Percentiles rank a stretch among this genome's conserved stretches.
phyloP scores from a whole-genome alignment of 2,888 invertebrate species.

The Yponomeuta cagnagella region DNA sequence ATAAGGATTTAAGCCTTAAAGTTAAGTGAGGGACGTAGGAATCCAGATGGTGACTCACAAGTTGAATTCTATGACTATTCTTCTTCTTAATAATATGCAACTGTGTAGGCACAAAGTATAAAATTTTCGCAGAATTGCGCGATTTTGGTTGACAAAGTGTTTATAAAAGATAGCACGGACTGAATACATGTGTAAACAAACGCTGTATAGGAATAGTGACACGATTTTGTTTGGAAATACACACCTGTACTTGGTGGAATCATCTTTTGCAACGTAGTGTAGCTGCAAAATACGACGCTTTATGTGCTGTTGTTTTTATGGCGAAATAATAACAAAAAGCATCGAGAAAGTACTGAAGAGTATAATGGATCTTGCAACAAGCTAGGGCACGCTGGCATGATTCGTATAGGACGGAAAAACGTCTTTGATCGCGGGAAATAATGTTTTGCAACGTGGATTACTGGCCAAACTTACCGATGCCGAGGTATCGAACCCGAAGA shows the following conservation, averaged over 20 bases:
- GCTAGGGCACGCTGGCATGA: constrained; percentile 52
- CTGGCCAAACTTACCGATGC: constrained; percentile 79
- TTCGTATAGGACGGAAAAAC: constrained; percentile 23
- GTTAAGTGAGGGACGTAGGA: too few relatives aligned
- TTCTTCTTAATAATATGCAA: background rate
- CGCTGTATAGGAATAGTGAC: background rate
- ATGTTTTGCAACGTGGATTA: constrained; percentile 29
- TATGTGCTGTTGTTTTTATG: background rate
- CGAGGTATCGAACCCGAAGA: constrained; percentile 89
- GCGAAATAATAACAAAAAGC: constrained; percentile 4
- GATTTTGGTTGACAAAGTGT: background rate
- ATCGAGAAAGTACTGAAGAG: background rate
- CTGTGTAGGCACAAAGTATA: background rate
- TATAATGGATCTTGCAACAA: background rate
- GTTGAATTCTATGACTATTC: too few relatives aligned
- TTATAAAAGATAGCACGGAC: background rate
- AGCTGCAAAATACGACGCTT: background rate
- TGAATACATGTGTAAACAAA: background rate
- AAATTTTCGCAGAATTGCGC: background rate
- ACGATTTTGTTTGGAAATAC: background rate
- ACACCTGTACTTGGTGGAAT: background rate
- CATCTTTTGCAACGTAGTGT: background rate
- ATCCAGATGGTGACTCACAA: too few relatives aligned
- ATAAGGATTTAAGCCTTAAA: too few relatives aligned
- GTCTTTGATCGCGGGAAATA: constrained; percentile 28